Base-by-base conservation (phyloP, 2,797 vertebrate genomes). In the Lepus townsendii region DNA sequence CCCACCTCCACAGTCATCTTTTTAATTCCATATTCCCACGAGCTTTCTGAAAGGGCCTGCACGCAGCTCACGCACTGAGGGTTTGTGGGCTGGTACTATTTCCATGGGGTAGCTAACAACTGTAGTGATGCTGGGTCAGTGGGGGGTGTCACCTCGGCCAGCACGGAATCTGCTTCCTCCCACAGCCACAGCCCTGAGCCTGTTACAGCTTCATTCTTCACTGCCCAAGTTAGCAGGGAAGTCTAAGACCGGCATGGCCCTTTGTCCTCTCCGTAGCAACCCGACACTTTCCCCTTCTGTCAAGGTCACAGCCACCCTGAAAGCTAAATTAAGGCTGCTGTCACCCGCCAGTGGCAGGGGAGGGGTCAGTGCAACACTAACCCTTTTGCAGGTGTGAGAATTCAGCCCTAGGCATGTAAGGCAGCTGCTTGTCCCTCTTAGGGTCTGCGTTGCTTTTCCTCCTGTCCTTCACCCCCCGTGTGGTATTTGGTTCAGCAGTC, bases 171-270 rank as follows among this genome's bases (percentile, higher is more conserved):
- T 73, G 3, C 89, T 72, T 71, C n/a, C 76, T 91, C 77, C 38
- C 20, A 77, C 50, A 90, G 63, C 35, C 42, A 20, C 11, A 30
- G 47, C 11, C 65, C 82, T 4, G 26, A 0, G 2, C 82, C 88
- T 30, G 82, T 94, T 57, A 96, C 88, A 93, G 47, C 88, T 71
- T 72, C 27, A 27, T 47, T 82, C 79, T 80, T 73, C 42, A 38
- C 60, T 20, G 62, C 82, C 62, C 2, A 93, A 69, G 77, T 73
- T n/a, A 89, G 72, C 11, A 12, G 32, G 32, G 26, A 30, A 60
- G 52, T 52, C 35, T 82, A 57, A 54, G 13, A 60, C 72, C 12
- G 14, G 17, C 84, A 26, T 16, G 69, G 60, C 69, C 63, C 90
- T 75, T 90, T 73, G 57, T 32, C 68, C 65, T 27, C n/a, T 19